phyloP scores from a whole-genome alignment of 2,797 vertebrate genomes.

The Sciaenops ocellatus region DNA sequence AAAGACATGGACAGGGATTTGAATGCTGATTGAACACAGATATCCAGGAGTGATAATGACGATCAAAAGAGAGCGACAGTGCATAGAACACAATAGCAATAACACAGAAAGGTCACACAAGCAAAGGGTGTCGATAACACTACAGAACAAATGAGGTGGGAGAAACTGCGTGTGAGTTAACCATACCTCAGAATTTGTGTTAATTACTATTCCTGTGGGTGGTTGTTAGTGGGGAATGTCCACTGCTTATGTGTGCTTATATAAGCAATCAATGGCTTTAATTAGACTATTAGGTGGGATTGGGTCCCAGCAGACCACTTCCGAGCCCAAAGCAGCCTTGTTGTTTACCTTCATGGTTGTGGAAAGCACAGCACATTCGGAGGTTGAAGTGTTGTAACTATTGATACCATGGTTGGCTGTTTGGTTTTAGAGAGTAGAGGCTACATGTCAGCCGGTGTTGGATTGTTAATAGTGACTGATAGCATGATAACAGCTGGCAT shows the following conservation, averaged over 20 bases:
- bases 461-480: not conserved
- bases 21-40: slow-evolving; percentile 54
- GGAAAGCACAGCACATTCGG: slow-evolving; percentile 51
- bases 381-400: slow-evolving; percentile 40
- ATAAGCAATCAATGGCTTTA: slow-evolving; percentile 81
- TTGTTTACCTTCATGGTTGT: slow-evolving; percentile 68
- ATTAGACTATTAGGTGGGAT: slow-evolving; percentile 78
- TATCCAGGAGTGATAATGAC: slow-evolving; percentile 38
- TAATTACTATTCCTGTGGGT: slow-evolving; percentile 74
- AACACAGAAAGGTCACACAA: slow-evolving; percentile 59
- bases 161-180: slow-evolving; percentile 53
- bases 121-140: not conserved
- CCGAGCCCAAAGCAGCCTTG: slow-evolving; percentile 47
- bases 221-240: slow-evolving; percentile 66
- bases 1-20: slow-evolving; percentile 34
- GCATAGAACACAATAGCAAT: slow-evolving; percentile 20
- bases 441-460: not conserved
- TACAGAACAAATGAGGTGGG: slow-evolving; percentile 45
- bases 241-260: slow-evolving; percentile 74
- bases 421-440: slow-evolving; percentile 14
- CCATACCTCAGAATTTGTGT: slow-evolving; percentile 58
- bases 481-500: not conserved
- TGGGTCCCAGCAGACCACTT: slow-evolving; percentile 66
- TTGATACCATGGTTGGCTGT: slow-evolving; percentile 22
- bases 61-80: slow-evolving; percentile 23